Base-by-base conservation (phyloP, 2,888 invertebrate genomes). In the Atherix ibis region DNA sequence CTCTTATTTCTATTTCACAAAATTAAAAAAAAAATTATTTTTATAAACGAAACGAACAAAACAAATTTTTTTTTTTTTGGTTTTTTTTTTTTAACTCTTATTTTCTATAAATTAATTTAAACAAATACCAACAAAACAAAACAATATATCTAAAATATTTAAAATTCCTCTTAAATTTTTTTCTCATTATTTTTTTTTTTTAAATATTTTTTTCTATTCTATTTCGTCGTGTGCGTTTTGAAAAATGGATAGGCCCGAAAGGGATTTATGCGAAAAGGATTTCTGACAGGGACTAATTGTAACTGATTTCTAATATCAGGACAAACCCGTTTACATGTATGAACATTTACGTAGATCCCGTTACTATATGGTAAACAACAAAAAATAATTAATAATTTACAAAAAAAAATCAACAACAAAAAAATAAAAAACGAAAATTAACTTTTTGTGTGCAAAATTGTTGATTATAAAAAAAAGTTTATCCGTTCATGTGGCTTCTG, bases 221-320 rank as follows among this genome's bases (percentile, higher is more conserved):
- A 34, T 31, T 38, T 38, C 47, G 58, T 52, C 58, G n/a, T n/a
- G n/a, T n/a, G n/a, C n/a, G n/a, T n/a, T n/a, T n/a, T n/a, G n/a
- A n/a, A n/a, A n/a, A n/a, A n/a, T n/a, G n/a, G n/a, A n/a, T n/a
- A n/a, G n/a, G n/a, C n/a, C n/a, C n/a, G n/a, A 57, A 50, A 52
- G 57, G 45, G 58, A 57, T 48, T 52, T 53, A 45, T 54, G 51
- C 47, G 54, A 55, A 44, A 50, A 56, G 48, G 53, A 54, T 43
- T 54, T 58, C 46, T 59, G 57, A 59, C 59, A 48, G 48, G 53
- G 56, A 47, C 50, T 58, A 48, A 54, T 58, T 48, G 51, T 59
- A 44, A 59, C 58, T 47, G 58, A 59, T 41, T 45, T 46, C 34
- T 46, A 46, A 43, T 40, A 31, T 31, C 19, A 32, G 22, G 29